Conservation (phyloP, 2,113 vertebrate species). For the Eulemur rufifrons region DNA sequence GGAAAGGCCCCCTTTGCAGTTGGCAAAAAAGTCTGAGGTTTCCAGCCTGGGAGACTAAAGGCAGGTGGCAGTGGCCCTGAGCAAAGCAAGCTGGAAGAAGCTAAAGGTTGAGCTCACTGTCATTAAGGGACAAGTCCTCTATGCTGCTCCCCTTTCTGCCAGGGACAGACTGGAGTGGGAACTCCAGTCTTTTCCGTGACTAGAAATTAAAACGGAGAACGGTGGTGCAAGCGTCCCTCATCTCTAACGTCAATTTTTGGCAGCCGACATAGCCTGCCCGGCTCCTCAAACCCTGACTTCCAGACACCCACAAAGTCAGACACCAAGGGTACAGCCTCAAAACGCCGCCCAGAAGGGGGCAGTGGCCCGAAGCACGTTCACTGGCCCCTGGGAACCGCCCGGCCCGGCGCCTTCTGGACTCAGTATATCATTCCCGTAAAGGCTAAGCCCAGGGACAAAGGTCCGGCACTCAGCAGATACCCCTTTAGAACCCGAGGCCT, state of each 20-base stretch:
- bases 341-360: conserved; percentile 55
- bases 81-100: background rate
- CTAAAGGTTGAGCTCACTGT: background rate
- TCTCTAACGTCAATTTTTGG: background rate
- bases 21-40: conserved; percentile 10
- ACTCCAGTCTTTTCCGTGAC: background rate
- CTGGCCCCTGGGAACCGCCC: background rate
- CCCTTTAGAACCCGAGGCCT: background rate
- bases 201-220: background rate
- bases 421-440: background rate
- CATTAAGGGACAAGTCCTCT: background rate
- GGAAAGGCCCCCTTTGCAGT: background rate
- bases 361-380: conserved; percentile 37
- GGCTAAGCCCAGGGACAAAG: conserved; percentile 47
- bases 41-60: background rate
- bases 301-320: conserved; percentile 32
- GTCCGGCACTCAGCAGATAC: background rate
- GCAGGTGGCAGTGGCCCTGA: background rate
- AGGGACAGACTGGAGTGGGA: background rate
- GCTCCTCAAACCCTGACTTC: background rate
- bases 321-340: background rate
- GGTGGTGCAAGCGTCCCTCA: background rate
- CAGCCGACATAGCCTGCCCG: background rate
- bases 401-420: conserved; percentile 3
- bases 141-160: background rate